phyloP scores from a whole-genome alignment of 2,888 invertebrate species.

The Rutpela maculata region DNA sequence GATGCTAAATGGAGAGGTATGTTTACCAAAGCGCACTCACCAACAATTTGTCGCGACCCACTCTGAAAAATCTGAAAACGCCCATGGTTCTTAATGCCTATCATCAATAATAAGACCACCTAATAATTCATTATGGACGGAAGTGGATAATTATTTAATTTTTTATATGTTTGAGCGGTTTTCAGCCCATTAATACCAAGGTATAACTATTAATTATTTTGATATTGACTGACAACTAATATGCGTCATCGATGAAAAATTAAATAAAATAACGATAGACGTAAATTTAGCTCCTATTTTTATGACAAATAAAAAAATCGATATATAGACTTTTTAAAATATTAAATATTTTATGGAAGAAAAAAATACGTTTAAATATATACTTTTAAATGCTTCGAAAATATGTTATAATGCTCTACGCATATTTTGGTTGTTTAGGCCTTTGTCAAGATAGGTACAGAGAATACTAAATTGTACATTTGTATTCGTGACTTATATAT shows the following conservation, averaged over 20 bases:
- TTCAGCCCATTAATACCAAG: not conserved
- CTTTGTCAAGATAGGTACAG: no score
- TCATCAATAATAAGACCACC: slow-evolving; percentile 7
- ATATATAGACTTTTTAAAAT: no score
- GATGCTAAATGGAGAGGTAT: no score
- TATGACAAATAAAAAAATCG: no score
- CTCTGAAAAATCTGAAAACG: not conserved
- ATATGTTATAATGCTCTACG: no score
- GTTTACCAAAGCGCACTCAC: not conserved
- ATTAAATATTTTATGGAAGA: no score
- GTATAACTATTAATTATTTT: not conserved
- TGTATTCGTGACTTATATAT: no score
- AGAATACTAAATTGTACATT: no score
- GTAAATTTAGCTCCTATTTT: no score
- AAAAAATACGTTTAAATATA: no score
- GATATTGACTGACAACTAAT: not conserved
- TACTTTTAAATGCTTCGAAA: no score
- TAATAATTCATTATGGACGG: not conserved
- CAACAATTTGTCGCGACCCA: not conserved
- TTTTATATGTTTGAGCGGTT: not conserved
- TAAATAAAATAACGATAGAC: not conserved
- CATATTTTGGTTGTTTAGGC: no score
- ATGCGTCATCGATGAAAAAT: not conserved
- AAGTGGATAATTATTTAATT: not conserved
- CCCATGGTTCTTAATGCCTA: not conserved